phyloP scores from a whole-genome alignment of 2,888 invertebrate genomes.

The Drosophila atripex region DNA sequence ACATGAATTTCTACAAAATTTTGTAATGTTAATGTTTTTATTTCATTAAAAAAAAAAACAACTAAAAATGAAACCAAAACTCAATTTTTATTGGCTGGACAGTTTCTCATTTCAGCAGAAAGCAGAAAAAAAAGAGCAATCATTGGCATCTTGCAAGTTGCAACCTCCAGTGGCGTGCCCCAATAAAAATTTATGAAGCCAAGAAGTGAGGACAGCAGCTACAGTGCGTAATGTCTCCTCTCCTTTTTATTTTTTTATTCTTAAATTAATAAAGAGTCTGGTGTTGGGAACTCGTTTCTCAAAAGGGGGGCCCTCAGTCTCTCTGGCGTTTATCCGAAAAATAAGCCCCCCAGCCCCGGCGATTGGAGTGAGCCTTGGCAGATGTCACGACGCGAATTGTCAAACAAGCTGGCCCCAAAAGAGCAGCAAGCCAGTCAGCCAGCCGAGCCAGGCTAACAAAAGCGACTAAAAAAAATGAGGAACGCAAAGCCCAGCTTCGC shows the following conservation, averaged over 20 bases:
- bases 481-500: conserved; percentile 6
- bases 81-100: neutral
- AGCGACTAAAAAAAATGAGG: conserved; percentile 18
- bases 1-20: too few species aligned
- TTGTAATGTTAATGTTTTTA: too few species aligned
- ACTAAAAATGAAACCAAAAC: neutral
- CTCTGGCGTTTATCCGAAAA: conserved; percentile 3
- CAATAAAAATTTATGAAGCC: conserved; percentile 59
- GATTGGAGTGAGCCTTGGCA: conserved; percentile 63
- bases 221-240: conserved; percentile 33
- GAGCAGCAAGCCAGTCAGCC: conserved; percentile 1
- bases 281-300: conserved; percentile 44
- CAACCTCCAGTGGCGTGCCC: conserved; percentile 52
- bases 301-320: conserved; percentile 10
- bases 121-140: conserved; percentile 16
- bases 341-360: neutral
- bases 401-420: conserved; percentile 63
- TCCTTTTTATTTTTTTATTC: neutral
- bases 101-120: too few species aligned
- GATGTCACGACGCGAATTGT: conserved; percentile 82
- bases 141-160: conserved; percentile 82
- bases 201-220: neutral
- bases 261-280: conserved; percentile 62
- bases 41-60: too few species aligned
- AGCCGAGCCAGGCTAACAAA: conserved; percentile 26